Conservation (phyloP, 35 echinoderm and acorn worm species). For the Patiria miniata region DNA sequence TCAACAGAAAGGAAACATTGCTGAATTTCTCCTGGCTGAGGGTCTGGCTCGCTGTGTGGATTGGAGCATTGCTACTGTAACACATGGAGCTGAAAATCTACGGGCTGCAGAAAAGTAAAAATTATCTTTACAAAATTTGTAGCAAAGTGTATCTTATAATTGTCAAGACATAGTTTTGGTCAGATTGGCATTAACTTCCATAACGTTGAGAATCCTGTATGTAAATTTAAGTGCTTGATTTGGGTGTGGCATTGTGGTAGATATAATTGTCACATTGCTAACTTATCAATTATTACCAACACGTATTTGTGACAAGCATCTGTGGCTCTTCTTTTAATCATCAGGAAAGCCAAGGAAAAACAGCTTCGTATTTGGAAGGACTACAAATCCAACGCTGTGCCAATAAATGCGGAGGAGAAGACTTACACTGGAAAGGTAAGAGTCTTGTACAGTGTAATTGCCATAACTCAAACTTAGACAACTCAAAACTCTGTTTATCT, state of each 20-base stretch:
- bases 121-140: no score
- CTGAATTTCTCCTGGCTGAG: slow-evolving; percentile 78
- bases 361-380: slow-evolving; percentile 83
- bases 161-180: background rate
- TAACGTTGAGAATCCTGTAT: background rate
- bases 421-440: slow-evolving; percentile 88
- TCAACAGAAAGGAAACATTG: slow-evolving; percentile 86
- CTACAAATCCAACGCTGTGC: slow-evolving; percentile 54
- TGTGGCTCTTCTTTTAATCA: background rate
- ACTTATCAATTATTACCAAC: no score
- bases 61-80: slow-evolving; percentile 92
- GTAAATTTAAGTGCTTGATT: no score
- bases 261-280: background rate
- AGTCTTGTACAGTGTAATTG: background rate
- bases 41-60: slow-evolving; percentile 92
- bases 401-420: slow-evolving; percentile 80
- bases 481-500: no score
- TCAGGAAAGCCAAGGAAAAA: slow-evolving; percentile 84
- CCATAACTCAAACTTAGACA: no score
- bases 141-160: background rate
- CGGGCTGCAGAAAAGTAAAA: slow-evolving; percentile 93
- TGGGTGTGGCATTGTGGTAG: no score
- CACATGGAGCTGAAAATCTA: slow-evolving; percentile 74
- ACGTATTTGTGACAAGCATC: background rate
- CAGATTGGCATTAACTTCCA: background rate